phyloP scores from a whole-genome alignment of 2,797 vertebrate species.

The Melanogrammus aeglefinus region DNA sequence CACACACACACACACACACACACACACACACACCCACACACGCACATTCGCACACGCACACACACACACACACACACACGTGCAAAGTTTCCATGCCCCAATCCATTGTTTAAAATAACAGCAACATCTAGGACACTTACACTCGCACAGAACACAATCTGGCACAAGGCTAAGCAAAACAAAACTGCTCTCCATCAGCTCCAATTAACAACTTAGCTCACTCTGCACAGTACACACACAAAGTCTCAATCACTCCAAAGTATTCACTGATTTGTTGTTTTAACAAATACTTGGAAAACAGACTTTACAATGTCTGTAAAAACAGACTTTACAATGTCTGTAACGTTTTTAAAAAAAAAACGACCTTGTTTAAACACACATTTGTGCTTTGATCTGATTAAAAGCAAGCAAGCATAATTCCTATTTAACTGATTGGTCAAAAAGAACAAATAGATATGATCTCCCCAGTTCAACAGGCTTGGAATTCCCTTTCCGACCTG shows the following conservation, averaged over 20 bases:
- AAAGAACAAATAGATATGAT: background rate
- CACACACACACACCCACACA: background rate
- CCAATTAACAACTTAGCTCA: slow-evolving; percentile 1
- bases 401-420: background rate
- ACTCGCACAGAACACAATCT: background rate
- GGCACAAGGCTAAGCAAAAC: background rate
- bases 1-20: too few species aligned
- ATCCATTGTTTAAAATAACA: background rate
- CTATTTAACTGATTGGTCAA: background rate
- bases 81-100: background rate
- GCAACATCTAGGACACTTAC: background rate
- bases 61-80: background rate
- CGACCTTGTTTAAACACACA: background rate
- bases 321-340: background rate
- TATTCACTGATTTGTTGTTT: background rate
- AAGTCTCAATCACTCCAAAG: background rate
- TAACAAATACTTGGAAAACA: background rate
- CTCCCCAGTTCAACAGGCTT: background rate
- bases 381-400: background rate
- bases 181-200: background rate
- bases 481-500: background rate
- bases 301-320: background rate
- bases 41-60: background rate
- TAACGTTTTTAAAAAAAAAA: background rate
- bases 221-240: background rate